phyloP scores from a whole-genome alignment of 2,888 invertebrate genomes.

The Euplagia quadripunctaria region DNA sequence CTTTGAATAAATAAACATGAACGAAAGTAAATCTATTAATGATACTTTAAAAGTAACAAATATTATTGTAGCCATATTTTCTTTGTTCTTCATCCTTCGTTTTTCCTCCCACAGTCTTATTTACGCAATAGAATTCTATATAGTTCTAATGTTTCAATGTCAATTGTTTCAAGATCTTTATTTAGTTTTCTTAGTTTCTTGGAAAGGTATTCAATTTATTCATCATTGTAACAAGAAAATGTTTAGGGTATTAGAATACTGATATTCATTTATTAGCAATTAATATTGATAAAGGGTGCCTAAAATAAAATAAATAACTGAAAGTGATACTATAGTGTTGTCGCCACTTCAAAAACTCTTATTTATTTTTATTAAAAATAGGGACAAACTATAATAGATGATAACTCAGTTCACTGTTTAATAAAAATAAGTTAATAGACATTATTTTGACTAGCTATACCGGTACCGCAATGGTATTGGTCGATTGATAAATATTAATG shows the following conservation, averaged over 20 bases:
- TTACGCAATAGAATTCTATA: not conserved
- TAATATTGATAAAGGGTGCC: not conserved
- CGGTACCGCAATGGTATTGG: too few species aligned
- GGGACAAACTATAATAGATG: too few species aligned
- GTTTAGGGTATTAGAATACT: not conserved
- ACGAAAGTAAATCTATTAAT: not conserved
- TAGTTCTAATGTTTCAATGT: conserved; percentile 2
- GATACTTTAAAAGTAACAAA: not conserved
- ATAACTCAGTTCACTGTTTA: too few species aligned
- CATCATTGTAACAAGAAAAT: conserved; percentile 2
- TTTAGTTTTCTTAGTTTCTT: conserved; percentile 7
- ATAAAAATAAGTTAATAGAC: too few species aligned
- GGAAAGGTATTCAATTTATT: not conserved
- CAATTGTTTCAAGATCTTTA: not conserved
- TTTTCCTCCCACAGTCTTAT: not conserved
- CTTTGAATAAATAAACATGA: not conserved
- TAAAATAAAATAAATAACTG: not conserved
- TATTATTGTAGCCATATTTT: not conserved
- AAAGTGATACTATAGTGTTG: too few species aligned
- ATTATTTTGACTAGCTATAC: too few species aligned
- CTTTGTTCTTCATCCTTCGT: not conserved
- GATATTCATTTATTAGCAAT: not conserved
- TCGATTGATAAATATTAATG: too few species aligned
- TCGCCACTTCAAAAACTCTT: too few species aligned
- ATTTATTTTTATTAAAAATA: too few species aligned